These are phyloP conservation scores for Galleria mellonella DNA, from an alignment of 1,140 invertebrate species.

Conservation along the genomic window DNA sequence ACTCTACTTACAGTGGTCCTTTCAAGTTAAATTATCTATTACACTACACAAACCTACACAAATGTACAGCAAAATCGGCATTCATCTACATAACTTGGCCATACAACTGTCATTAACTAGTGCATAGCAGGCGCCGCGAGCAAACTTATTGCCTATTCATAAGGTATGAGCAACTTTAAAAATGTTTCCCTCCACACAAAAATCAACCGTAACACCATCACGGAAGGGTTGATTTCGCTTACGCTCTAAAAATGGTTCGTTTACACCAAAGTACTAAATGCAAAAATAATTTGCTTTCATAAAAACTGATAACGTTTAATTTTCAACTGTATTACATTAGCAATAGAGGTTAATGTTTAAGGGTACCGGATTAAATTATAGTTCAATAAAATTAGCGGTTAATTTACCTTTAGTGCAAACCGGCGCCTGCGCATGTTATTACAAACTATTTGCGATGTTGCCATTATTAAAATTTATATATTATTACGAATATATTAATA, in stretches of 20 bases:
- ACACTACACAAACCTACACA: slow-evolving; percentile 7
- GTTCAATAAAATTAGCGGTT: slow-evolving; percentile 18
- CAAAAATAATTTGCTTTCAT: slow-evolving; percentile 11
- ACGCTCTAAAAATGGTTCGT: too few species aligned
- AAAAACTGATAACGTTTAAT: slow-evolving; percentile 7
- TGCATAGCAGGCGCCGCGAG: slow-evolving; percentile 45
- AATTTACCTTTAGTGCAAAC: slow-evolving; percentile 31
- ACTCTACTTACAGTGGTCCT: too few species aligned
- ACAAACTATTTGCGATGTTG: slow-evolving; percentile 39
- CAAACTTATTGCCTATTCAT: slow-evolving; percentile 59
- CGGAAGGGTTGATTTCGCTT: too few species aligned
- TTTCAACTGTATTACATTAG: slow-evolving; percentile 5
- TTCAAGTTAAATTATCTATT: too few species aligned
- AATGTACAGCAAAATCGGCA: slow-evolving; percentile 39
- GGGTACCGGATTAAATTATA: too few species aligned
- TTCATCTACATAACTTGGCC: slow-evolving; percentile 52
- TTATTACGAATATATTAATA: slow-evolving; percentile 29
- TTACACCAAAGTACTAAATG: not conserved
- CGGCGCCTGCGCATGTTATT: slow-evolving; percentile 36
- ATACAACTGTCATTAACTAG: slow-evolving; percentile 58
- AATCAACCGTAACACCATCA: too few species aligned
- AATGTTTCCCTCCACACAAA: not conserved
- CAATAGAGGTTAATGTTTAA: not conserved
- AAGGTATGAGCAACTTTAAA: slow-evolving; percentile 19
- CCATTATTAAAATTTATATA: slow-evolving; percentile 23